These are phyloP conservation scores for Sphecodes monilicornis DNA, from an alignment of 2,888 invertebrate genomes.

Conservation along the genomic window DNA sequence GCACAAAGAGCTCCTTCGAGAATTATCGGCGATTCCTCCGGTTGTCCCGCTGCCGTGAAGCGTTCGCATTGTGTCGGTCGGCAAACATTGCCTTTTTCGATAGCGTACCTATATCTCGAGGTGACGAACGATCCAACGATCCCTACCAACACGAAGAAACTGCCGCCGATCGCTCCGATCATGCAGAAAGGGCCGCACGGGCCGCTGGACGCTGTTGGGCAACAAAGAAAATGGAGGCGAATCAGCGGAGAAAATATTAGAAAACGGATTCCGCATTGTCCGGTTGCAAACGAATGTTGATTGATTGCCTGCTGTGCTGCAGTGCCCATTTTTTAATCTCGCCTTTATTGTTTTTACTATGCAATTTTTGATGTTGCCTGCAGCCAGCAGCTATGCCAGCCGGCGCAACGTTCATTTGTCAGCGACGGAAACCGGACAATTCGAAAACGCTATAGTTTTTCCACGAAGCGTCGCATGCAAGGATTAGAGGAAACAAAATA, in stretches of 20 bases:
- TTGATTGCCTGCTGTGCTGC: neutral
- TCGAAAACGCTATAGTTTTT: neutral
- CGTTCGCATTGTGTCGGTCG: neutral
- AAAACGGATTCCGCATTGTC: neutral
- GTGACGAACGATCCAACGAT: constrained; percentile 76
- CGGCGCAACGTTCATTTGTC: neutral
- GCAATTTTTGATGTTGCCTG: neutral
- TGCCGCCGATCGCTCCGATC: constrained; percentile 83
- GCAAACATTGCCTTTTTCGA: constrained; percentile 5
- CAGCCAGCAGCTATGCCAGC: neutral
- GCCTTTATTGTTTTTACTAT: constrained; percentile 1
- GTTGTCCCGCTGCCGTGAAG: constrained; percentile 43
- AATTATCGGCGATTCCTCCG: constrained; percentile 54
- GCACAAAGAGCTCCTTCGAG: constrained; percentile 40
- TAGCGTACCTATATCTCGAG: constrained; percentile 79
- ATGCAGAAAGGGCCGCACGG: constrained; percentile 85
- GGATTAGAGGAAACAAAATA: neutral
- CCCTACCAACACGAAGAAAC: constrained; percentile 81
- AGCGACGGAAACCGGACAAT: neutral
- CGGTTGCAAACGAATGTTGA: neutral
- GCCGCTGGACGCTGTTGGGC: constrained; percentile 53
- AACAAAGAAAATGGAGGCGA: neutral
- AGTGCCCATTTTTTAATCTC: neutral
- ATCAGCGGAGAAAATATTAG: neutral
- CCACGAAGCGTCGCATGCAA: neutral